phyloP scores from a whole-genome alignment of 2,797 vertebrate genomes.

The Epinephelus malabaricus region DNA sequence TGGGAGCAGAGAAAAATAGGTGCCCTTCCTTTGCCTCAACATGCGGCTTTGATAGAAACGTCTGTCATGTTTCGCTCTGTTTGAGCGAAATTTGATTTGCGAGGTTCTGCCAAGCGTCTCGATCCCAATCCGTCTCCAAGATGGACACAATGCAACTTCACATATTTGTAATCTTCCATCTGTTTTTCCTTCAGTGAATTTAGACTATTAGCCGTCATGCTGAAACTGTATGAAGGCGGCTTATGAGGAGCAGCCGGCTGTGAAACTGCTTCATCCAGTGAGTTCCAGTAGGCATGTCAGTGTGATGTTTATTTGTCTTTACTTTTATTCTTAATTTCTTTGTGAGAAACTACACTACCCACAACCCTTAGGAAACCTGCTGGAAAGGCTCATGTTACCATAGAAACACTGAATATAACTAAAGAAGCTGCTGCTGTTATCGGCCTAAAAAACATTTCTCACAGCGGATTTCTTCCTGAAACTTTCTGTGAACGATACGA shows the following conservation, averaged over 20 bases:
- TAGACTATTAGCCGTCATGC: slow-evolving; percentile 10
- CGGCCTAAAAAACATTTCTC: too few species aligned
- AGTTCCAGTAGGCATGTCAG: background rate
- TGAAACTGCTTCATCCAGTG: background rate
- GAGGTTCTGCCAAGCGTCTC: slow-evolving; percentile 47
- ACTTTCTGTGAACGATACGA: background rate
- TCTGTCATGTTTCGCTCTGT: slow-evolving; percentile 52
- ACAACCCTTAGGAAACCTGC: background rate
- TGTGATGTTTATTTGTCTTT: background rate
- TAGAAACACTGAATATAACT: background rate
- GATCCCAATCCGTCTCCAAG: slow-evolving; percentile 53
- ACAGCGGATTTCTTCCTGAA: too few species aligned
- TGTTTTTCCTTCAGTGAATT: slow-evolving; percentile 40
- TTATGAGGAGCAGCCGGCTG: slow-evolving; percentile 4
- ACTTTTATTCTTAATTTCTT: background rate
- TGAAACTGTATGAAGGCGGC: slow-evolving; percentile 17
- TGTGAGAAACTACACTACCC: background rate
- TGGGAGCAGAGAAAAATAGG: slow-evolving; percentile 37
- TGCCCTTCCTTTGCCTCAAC: slow-evolving; percentile 40
- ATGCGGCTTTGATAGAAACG: slow-evolving; percentile 66
- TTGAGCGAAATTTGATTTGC: slow-evolving; percentile 70
- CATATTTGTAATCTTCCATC: slow-evolving; percentile 32
- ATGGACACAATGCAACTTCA: slow-evolving; percentile 27
- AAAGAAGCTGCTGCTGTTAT: background rate
- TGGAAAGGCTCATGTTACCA: background rate